A percentile compares a stretch with the other conserved stretches of the same genome.
Conservation (phyloP, 2,113 vertebrate genomes). For the Epinephelus cyanopodus region DNA sequence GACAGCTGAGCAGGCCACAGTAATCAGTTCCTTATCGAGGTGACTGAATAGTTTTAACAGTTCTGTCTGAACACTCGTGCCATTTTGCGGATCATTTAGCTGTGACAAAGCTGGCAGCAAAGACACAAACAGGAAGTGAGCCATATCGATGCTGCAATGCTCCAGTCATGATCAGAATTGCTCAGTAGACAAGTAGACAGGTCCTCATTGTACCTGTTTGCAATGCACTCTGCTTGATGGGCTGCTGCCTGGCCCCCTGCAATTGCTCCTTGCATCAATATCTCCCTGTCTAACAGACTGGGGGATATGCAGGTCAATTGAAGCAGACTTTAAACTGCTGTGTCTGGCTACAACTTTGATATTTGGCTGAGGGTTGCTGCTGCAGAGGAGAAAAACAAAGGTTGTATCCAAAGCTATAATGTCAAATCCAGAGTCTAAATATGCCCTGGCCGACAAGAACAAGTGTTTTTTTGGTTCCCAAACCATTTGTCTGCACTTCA, state of each 20-base stretch:
- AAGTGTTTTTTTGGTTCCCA: neutral
- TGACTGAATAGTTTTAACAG: conserved; percentile 54
- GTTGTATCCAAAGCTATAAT: neutral
- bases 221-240: conserved; percentile 51
- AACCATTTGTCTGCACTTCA: neutral
- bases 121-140: conserved; percentile 60
- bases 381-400: neutral
- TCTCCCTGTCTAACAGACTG: conserved; percentile 36
- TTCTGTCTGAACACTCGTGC: conserved; percentile 55
- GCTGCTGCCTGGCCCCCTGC: conserved; percentile 21
- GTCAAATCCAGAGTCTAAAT: neutral
- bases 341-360: conserved; percentile 3
- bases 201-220: conserved; percentile 55
- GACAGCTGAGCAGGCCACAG: conserved; percentile 36
- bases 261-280: conserved; percentile 39
- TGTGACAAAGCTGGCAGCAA: conserved; percentile 64
- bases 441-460: neutral
- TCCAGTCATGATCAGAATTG: conserved; percentile 47
- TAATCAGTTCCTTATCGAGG: conserved; percentile 50
- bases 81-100: conserved; percentile 60
- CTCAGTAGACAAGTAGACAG: conserved; percentile 56
- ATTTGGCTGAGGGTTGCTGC: neutral
- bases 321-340: conserved; percentile 14
- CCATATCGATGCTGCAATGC: conserved; percentile 34
- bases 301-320: conserved; percentile 35